Conservation (phyloP, 2,888 invertebrate genomes). For the Labia minor region DNA sequence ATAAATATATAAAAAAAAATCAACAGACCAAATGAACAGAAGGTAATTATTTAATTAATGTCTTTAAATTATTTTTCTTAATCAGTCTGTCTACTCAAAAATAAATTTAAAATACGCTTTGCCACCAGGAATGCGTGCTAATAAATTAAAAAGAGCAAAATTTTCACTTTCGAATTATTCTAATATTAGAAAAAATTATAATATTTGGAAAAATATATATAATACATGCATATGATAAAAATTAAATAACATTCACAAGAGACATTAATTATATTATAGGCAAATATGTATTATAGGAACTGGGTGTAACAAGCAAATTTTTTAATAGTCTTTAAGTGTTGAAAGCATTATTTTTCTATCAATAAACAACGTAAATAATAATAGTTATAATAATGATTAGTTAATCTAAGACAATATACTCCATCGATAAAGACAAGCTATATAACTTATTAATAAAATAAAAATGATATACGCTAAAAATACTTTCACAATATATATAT, state of each 20-base stretch:
- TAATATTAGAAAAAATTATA: not conserved
- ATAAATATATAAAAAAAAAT: too few species aligned
- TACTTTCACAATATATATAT: too few species aligned
- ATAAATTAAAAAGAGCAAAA: not conserved
- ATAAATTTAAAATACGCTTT: not conserved
- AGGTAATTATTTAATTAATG: too few species aligned
- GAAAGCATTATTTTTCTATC: not conserved
- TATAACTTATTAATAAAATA: not conserved
- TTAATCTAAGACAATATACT: not conserved
- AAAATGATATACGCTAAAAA: not conserved
- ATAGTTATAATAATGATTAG: not conserved
- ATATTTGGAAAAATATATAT: not conserved
- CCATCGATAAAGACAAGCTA: not conserved
- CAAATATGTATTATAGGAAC: not conserved
- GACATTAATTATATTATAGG: slow-evolving; percentile 2
- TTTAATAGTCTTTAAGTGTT: not conserved
- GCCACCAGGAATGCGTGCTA: not conserved
- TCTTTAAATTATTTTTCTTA: too few species aligned
- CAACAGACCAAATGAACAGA: too few species aligned
- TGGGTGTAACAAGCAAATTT: slow-evolving; percentile 13
- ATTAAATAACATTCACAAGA: slow-evolving; percentile 3
- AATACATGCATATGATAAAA: not conserved
- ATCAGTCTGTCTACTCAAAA: not conserved
- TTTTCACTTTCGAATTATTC: not conserved
- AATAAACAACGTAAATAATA: not conserved